Evolutionary conservation across 2,113 vertebrate genomes (phyloP), one percentile per base, ranked within the genome.

Genomic region (Notarius lentiginosus): DNA sequence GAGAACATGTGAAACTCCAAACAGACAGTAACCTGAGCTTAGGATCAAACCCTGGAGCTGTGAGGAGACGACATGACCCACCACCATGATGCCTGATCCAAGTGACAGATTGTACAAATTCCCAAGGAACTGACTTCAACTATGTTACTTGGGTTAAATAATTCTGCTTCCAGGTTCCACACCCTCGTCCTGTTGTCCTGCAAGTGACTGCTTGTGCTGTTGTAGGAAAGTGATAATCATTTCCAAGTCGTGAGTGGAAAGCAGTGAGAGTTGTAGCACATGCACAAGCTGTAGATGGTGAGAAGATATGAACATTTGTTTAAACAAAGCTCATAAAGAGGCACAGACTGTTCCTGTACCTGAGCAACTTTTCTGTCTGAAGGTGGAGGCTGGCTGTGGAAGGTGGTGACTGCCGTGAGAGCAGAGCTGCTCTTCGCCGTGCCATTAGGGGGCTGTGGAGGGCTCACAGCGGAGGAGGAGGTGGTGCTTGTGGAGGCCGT

Each of bases 331-430:
- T 41, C 9, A 77, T 27, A 1, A 83, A 55, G 20, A 17, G 47
- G 24, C 14, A 17, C 70, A 66, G 27, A 55, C 11, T 24, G 1
- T 77, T 53, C n/a, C 51, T 17, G 24, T 55, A 81, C 95, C 94
- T 95, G 95, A 34, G 88, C 83, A 17, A 91, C 90, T 79, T 91
- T 91, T 92, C 94, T 91, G 83, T 93, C 92, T 72, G 94, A 91
- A 60, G 93, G 91, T 9, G 93, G 94, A 79, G 94, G 94, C 4
- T 94, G 94, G 17, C 93, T 95, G 90, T 95, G 95, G n/a, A 95
- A 95, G n/a, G 94, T 93, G 20, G 93, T 95, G 90, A 95, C 95
- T 1, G 92, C 87, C 0, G 92, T 92, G 82, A 93, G 92, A 41
- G 90, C 92, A 1, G 92, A 49, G 9, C 89, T 90, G 70, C 88